Base-by-base conservation (phyloP, 2,113 vertebrate genomes). In the Eleginops maclovinus region DNA sequence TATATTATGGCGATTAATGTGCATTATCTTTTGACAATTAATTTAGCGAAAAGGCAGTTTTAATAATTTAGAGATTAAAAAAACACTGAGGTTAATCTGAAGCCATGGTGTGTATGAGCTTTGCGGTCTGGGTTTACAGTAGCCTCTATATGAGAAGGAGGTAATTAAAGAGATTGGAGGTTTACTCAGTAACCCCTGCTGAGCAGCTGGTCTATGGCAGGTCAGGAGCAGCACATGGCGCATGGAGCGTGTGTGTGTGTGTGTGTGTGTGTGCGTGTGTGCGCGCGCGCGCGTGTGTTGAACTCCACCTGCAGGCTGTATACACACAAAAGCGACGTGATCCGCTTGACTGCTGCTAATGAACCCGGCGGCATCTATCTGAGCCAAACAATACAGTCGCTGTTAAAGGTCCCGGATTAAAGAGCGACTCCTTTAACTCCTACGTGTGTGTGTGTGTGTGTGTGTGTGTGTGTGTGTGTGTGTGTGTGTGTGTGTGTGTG, bases 111-210 rank as follows among this genome's bases (percentile, higher is more conserved):
- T 41, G 47, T 47, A 2, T 26, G 67, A 55, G 31, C 31, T 36
- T 36, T 36, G 31, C 31, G 31, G 31, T 31, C 28, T 66, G 41
- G 19, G 50, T 78, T 72, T 73, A 85, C 75, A 75, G 58, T 72
- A 80, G 31, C 31, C 31, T 89, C 87, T 82, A 71, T 81, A 79
- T 74, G 82, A 91, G 82, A 55, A 56, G 89, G 86, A 64, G 90
- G 81, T 87, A 89, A 93, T 93, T 93, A 92, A 93, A 90, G 86
- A 89, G 91, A 93, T 90, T 91, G 92, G 89, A 92, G 88, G 90
- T 92, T 92, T 91, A 89, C 85, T 90, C 81, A 87, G 84, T 92
- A 83, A 91, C 88, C 91, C 90, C 88, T 91, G 90, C 87, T 77
- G 90, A 94, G 92, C 92, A 94, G 93, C 93, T 93, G 93, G 87